Conservation (phyloP, 2,888 invertebrate genomes). For the Thecocarcelia acutangulata region DNA sequence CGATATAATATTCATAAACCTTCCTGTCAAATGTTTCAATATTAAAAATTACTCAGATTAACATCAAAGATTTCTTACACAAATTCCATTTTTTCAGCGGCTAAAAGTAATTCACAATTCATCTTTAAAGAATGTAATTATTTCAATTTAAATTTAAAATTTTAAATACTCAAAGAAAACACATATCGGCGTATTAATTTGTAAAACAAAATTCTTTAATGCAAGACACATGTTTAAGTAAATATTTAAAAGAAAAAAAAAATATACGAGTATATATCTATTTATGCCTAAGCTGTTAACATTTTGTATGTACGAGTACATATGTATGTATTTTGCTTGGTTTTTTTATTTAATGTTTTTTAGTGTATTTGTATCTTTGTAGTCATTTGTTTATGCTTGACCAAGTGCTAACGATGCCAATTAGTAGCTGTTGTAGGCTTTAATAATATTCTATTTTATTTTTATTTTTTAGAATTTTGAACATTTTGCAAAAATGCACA, state of each 20-base stretch:
- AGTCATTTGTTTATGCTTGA: conserved; percentile 57
- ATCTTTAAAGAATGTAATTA: too few species aligned
- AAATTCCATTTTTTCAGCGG: too few species aligned
- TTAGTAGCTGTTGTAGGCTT: conserved; percentile 14
- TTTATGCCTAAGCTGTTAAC: too few species aligned
- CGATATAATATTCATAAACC: too few species aligned
- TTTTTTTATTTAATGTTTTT: too few species aligned
- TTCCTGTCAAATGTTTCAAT: too few species aligned
- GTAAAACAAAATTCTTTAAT: conserved; percentile 27
- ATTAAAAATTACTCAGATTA: not conserved
- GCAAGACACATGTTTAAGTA: conserved; percentile 34
- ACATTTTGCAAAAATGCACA: too few species aligned
- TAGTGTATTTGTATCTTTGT: conserved; percentile 9
- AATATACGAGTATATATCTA: too few species aligned
- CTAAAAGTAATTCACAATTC: too few species aligned
- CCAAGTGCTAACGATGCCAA: conserved; percentile 60
- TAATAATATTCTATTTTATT: conserved; percentile 5
- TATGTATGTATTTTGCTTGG: not conserved
- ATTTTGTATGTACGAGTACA: too few species aligned
- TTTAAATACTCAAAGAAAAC: not conserved
- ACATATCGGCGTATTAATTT: conserved; percentile 1
- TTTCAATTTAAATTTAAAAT: too few species aligned
- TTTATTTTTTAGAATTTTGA: conserved; percentile 9
- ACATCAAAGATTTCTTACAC: not conserved
- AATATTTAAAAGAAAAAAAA: not conserved